Conservation (phyloP, 2,113 vertebrate species). For the Dasyurus viverrinus region DNA sequence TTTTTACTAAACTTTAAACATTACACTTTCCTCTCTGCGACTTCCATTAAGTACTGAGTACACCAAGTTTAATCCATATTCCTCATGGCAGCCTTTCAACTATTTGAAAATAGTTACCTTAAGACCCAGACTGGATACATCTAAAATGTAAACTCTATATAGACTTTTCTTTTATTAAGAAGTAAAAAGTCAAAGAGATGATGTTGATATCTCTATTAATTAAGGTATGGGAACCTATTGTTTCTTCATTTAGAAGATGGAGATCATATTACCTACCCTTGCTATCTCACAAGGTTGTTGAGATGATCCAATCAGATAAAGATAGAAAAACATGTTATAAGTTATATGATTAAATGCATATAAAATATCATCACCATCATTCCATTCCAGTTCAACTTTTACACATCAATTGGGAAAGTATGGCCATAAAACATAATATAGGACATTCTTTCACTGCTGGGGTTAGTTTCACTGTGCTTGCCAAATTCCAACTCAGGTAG, state of each 20-base stretch:
- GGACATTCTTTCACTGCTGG: conserved; percentile 41
- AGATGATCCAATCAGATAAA: background rate
- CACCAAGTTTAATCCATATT: background rate
- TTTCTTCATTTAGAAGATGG: background rate
- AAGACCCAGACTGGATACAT: background rate
- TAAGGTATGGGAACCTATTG: background rate
- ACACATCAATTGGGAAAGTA: conserved; percentile 5
- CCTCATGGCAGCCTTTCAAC: background rate
- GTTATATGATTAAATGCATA: background rate
- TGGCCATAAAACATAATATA: conserved; percentile 46
- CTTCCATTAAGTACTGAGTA: background rate
- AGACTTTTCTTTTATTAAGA: background rate
- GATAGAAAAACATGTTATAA: background rate
- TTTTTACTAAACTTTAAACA: background rate
- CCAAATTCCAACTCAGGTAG: conserved; percentile 64
- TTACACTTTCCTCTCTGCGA: background rate
- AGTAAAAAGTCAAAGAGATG: background rate
- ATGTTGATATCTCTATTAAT: background rate
- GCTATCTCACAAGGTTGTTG: background rate
- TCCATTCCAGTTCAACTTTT: conserved; percentile 2
- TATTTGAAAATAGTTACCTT: background rate
- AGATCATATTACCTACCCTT: background rate
- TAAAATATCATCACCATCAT: background rate
- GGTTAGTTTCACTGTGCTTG: background rate
- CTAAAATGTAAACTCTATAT: background rate